Base-by-base conservation (phyloP, 2,888 invertebrate genomes). In the Coelinius sp. region DNA sequence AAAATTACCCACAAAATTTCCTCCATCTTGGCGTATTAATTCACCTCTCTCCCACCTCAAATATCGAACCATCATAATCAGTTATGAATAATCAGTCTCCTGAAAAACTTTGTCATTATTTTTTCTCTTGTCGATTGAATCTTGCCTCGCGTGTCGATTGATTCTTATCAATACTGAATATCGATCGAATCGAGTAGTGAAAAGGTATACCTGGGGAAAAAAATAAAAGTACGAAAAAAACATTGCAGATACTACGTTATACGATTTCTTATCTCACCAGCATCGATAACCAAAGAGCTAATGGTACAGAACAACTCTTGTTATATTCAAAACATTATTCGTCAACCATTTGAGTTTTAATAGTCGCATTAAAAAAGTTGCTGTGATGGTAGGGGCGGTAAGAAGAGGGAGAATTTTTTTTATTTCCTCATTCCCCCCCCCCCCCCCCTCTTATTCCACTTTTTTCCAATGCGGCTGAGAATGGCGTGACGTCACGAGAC, bases 401-500 rank as follows among this genome's bases (percentile, higher is more conserved):
- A 41, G 10, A 10, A n/a, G 10, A 10, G 38, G 38, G 10, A 10
- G 41, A 41, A 4, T n/a, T 41, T 41, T 41, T 41, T 41, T 41
- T 41, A 41, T n/a, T 41, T 41, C n/a, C 10, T 41, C 10, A 5
- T 53, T 53, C n/a, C 25, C 25, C n/a, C 6, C 6, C 12, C 6
- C 12, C 38, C 12, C 38, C 12, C 41, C 14, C 41, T 8, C 41
- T 25, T 1, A 52, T 10, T 53, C 53, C 12, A 53, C 25, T 22
- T 22, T 27, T 53, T 53, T 53, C 38, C 41, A 66, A 66, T 44
- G 49, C 69, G 38, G 17, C 41, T 56, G 52, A 66, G 62, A 52
- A 75, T 69, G 71, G 74, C 69, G 70, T 68, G 72, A 68, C 70
- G 70, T 68, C 74, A 66, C 64, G 70, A 72, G 76, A 70, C 70